Conservation (phyloP, 2,888 invertebrate species). For the Amblyteles armatorius region DNA sequence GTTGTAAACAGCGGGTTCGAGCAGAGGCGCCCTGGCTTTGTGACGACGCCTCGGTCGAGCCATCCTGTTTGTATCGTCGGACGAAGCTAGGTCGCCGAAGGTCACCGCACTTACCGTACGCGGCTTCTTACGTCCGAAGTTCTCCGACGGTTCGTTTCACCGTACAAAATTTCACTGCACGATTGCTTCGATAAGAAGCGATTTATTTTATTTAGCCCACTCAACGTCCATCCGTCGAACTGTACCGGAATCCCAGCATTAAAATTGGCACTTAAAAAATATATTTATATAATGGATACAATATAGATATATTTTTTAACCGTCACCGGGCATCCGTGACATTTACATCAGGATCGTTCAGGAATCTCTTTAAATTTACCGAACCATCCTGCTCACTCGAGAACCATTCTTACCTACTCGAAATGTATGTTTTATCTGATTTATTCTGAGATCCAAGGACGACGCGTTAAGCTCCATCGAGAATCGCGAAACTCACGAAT, state of each 20-base stretch:
- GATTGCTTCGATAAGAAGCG: not conserved
- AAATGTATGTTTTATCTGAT: constrained; percentile 36
- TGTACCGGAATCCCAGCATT: not conserved
- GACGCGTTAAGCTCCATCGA: not conserved
- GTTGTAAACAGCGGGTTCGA: not conserved
- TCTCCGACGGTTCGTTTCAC: not conserved
- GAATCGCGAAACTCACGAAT: constrained; percentile 25
- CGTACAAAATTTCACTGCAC: not conserved
- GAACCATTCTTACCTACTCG: not conserved
- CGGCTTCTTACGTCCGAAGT: not conserved
- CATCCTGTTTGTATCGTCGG: constrained; percentile 7
- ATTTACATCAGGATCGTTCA: not conserved
- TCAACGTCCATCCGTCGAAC: not conserved
- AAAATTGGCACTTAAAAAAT: not conserved
- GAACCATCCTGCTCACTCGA: not conserved
- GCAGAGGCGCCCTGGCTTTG: not conserved
- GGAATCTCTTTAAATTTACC: not conserved
- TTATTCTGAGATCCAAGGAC: constrained; percentile 55
- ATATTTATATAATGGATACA: not conserved
- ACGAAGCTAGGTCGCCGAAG: not conserved
- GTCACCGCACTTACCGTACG: not conserved
- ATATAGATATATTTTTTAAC: not conserved
- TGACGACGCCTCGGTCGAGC: not conserved
- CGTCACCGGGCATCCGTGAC: not conserved
- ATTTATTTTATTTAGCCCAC: not conserved